Conservation (phyloP, 2,888 invertebrate species). For the Euspilapteryx auroguttella region DNA sequence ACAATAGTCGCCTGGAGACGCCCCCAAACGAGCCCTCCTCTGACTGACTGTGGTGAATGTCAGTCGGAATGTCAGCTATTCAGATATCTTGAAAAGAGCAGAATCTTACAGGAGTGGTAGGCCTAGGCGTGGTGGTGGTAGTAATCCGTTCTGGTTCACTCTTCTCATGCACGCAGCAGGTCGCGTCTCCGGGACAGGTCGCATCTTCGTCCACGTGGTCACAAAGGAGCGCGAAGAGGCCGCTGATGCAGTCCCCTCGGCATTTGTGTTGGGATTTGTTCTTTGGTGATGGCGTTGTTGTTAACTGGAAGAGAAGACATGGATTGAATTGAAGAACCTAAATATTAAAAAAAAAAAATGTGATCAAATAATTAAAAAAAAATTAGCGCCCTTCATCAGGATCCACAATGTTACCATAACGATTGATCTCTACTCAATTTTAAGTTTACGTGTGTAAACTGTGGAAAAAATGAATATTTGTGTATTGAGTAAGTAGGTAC, state of each 20-base stretch:
- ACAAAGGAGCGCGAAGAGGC: slow-evolving; percentile 81
- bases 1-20: too few species aligned
- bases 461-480: neutral
- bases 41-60: too few species aligned
- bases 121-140: slow-evolving; percentile 24
- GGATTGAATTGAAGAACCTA: too few species aligned
- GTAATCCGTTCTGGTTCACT: slow-evolving; percentile 38
- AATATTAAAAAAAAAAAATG: slow-evolving; percentile 5
- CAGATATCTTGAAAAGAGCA: too few species aligned
- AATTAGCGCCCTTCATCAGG: too few species aligned
- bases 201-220: slow-evolving; percentile 83
- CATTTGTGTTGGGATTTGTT: slow-evolving; percentile 59
- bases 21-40: too few species aligned
- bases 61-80: too few species aligned
- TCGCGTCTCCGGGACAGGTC: slow-evolving; percentile 72
- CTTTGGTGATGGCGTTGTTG: slow-evolving; percentile 30
- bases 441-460: neutral
- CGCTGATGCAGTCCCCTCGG: slow-evolving; percentile 82
- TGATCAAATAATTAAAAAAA: too few species aligned
- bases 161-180: slow-evolving; percentile 74
- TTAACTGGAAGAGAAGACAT: slow-evolving; percentile 18
- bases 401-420: too few species aligned
- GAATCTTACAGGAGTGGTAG: slow-evolving; percentile 21
- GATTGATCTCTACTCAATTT: too few species aligned
- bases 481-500: too few species aligned